Percentiles rank a stretch among this genome's conserved stretches.
These are phyloP conservation scores for Heteractis magnifica DNA, from an alignment of 92 coral and sea anemone species.

Conservation along the genomic window DNA sequence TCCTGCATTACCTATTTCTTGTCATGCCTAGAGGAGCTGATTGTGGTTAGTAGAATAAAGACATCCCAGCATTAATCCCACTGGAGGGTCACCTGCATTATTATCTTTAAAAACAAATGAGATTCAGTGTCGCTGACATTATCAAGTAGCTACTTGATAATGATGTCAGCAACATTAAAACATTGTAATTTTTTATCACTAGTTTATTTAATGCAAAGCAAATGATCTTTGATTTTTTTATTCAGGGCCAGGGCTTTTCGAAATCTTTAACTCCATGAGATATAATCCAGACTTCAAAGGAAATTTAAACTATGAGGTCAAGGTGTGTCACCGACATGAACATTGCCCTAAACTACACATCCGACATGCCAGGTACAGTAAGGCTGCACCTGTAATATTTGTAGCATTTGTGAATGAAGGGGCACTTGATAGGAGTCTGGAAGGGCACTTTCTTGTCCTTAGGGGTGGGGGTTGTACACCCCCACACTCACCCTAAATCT, in stretches of 20 bases:
- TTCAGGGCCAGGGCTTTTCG: conserved; percentile 66
- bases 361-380: conserved; percentile 93
- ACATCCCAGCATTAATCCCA: not conserved
- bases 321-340: conserved; percentile 89
- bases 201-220: too few relatives aligned
- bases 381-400: not conserved
- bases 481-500: too few relatives aligned
- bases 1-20: conserved; percentile 81
- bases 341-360: conserved; percentile 89
- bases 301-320: conserved; percentile 68
- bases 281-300: conserved; percentile 66
- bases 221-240: not conserved
- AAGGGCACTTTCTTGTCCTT: too few relatives aligned
- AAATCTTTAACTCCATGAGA: conserved; percentile 69
- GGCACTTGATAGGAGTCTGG: too few relatives aligned
- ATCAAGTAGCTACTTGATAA: too few relatives aligned
- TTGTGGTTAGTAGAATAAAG: conserved; percentile 49
- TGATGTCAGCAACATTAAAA: too few relatives aligned
- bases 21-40: conserved; percentile 74
- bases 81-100: too few relatives aligned
- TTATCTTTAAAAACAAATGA: too few relatives aligned
- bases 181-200: too few relatives aligned
- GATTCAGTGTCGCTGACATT: too few relatives aligned
- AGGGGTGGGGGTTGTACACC: too few relatives aligned
- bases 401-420: too few relatives aligned